phyloP scores from a whole-genome alignment of 2,888 invertebrate species.

The Alcis repandata region DNA sequence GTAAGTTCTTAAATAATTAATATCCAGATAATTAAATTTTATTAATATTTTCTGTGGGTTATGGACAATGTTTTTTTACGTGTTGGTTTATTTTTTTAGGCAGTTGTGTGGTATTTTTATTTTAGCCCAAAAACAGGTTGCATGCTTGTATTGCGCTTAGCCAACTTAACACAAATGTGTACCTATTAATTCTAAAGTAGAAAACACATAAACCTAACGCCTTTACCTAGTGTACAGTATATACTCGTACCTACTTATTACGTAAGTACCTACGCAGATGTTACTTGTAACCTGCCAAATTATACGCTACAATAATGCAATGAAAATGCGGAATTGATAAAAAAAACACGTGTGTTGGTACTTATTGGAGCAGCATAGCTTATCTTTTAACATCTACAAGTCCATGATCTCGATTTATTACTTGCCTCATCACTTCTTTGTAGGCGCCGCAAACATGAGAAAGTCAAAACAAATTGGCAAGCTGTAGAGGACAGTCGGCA shows the following conservation, averaged over 20 bases:
- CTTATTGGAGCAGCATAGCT: constrained; percentile 49
- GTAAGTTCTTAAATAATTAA: neutral
- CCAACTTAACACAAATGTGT: too few relatives aligned
- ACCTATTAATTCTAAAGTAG: too few relatives aligned
- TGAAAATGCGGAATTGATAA: constrained; percentile 68
- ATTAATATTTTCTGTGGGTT: too few relatives aligned
- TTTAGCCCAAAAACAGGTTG: too few relatives aligned
- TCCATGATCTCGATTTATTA: constrained; percentile 72
- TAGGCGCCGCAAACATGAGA: constrained; percentile 67
- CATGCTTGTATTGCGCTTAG: too few relatives aligned
- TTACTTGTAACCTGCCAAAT: neutral
- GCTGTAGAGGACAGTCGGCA: constrained; percentile 51
- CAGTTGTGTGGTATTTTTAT: too few relatives aligned
- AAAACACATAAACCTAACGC: too few relatives aligned
- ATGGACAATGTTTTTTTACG: neutral
- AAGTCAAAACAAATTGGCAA: constrained; percentile 67
- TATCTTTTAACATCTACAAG: constrained; percentile 30
- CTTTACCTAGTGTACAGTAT: too few relatives aligned
- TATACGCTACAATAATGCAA: constrained; percentile 4
- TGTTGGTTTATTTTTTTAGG: neutral
- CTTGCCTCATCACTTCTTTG: constrained; percentile 69
- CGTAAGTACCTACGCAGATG: neutral
- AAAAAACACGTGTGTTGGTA: constrained; percentile 68
- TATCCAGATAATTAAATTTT: neutral
- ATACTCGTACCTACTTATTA: too few relatives aligned